Evolutionary conservation across 2,888 invertebrate species (phyloP).

Genomic region (Scelioninae gen. 2): DNA sequence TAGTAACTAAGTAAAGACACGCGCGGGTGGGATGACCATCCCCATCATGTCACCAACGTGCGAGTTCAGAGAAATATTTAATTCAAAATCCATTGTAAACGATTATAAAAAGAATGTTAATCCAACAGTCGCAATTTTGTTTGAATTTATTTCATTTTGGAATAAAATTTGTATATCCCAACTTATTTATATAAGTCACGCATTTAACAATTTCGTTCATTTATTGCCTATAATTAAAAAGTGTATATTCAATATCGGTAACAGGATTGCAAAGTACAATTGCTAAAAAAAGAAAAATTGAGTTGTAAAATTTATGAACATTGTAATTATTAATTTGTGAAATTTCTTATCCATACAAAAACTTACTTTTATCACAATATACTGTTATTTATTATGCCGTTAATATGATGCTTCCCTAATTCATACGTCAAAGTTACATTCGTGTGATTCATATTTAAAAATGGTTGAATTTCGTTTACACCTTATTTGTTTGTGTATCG

Average conservation of each 20-base stretch:
- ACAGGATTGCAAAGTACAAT: conserved; percentile 2
- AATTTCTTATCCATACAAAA: conserved; percentile 25
- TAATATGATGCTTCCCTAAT: conserved; percentile 24
- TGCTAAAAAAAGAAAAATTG: neutral
- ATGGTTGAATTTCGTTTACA: conserved; percentile 2
- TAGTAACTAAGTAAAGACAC: no score
- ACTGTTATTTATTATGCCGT: conserved; percentile 31
- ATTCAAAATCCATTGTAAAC: neutral
- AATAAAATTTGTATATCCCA: no score
- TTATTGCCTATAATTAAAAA: conserved; percentile 18
- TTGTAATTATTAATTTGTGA: conserved; percentile 8
- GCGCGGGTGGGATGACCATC: neutral
- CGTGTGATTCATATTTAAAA: conserved; percentile 19
- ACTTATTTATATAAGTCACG: no score
- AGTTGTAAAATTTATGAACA: neutral
- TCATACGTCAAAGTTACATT: conserved; percentile 37
- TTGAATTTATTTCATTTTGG: no score
- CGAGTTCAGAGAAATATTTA: neutral
- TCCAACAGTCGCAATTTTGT: neutral
- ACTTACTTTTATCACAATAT: conserved; percentile 33
- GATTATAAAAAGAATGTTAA: neutral
- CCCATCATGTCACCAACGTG: neutral
- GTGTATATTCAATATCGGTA: conserved; percentile 4
- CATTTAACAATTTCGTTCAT: conserved; percentile 23
- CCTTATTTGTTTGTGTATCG: neutral